Base-by-base conservation (phyloP, 1,140 invertebrate genomes). In the Manduca sexta region DNA sequence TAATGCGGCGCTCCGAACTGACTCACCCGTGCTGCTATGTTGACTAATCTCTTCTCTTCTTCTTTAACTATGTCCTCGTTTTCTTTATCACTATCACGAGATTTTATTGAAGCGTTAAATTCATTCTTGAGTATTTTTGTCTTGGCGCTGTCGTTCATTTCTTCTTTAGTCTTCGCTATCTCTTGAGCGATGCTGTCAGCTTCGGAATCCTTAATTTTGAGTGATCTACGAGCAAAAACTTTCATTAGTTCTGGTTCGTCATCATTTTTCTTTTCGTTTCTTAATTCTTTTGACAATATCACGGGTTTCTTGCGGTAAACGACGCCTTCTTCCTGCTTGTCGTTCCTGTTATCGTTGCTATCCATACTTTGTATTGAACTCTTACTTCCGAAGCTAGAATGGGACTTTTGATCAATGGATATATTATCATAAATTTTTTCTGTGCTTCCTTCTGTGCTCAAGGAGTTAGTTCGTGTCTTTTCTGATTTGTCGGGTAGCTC, bases 201-300 rank as follows among this genome's bases (percentile, higher is more conserved):
- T 56, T 92, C 91, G 5, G 71, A 74, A 59, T 93, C 92, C 78
- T 92, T 92, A 3, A 93, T 74, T 78, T 94, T 94, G 0, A 94
- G 79, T 2, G 93, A 94, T 45, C 92, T 79, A 31, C 93, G 79
- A 0, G 92, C 92, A 69, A 94, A 94, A 0, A 94, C 93, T 84
- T 93, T 93, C 88, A 94, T 91, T 16, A 94, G 71, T 71, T 94
- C 93, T 0, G 92, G 92, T 72, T 92, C 91, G 35, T 92, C 90
- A 45, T 92, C 91, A 48, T 89, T 88, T 45, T 66, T 75, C 17
- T 78, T 86, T 15, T 79, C 84, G 52, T 57, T 74, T 42, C 76
- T 64, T 3, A 69, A 66, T 50, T 86, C 79, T 52, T 68, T 83
- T 1, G 70, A 60, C 5, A 65, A 29, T 1, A 76, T 62, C 0